phyloP scores from a whole-genome alignment of 2,888 invertebrate species.

The Lasioglossum leucozonium region DNA sequence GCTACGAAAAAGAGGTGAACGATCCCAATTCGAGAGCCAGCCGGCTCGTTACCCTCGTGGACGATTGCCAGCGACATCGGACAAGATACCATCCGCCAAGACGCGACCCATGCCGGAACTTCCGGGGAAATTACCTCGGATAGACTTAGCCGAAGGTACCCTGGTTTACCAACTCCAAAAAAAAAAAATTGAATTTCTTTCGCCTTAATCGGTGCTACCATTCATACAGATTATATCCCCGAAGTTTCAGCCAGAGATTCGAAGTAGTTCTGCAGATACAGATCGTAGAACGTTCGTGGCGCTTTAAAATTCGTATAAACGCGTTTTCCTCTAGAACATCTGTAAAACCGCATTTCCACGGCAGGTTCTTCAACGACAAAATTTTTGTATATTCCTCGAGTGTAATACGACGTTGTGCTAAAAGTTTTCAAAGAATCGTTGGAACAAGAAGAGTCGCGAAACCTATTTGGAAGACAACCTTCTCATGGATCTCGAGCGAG shows the following conservation, averaged over 20 bases:
- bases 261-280: background rate
- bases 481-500: background rate
- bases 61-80: conserved; percentile 26
- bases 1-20: conserved; percentile 33
- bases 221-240: background rate
- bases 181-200: background rate
- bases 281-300: too few species aligned
- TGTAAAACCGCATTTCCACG: background rate
- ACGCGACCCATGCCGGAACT: conserved; percentile 7
- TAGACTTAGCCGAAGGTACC: background rate
- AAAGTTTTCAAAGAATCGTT: background rate
- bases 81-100: conserved; percentile 23
- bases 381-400: background rate
- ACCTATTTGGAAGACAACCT: background rate
- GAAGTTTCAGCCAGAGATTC: background rate
- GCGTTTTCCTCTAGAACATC: background rate
- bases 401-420: background rate
- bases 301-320: background rate
- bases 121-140: conserved; percentile 9
- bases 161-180: background rate
- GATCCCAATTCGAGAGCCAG: conserved; percentile 23
- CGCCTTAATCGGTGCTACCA: background rate
- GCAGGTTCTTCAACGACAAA: background rate
- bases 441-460: background rate
- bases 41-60: conserved; percentile 32